Base-by-base conservation (phyloP, 2,113 vertebrate species). In the Myxocyprinus asiaticus region DNA sequence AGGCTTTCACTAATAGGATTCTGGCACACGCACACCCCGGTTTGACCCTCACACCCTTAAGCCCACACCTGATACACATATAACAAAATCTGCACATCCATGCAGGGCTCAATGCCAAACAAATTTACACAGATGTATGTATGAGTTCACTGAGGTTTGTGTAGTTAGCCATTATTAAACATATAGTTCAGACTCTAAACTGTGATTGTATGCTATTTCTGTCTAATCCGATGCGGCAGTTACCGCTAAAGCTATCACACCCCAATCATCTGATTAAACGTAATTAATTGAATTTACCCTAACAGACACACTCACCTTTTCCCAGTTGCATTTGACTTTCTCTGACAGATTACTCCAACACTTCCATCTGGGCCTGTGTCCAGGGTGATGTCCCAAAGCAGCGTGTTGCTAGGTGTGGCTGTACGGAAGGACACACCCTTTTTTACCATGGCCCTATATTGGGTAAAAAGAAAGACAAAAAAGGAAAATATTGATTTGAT, bases 361-460 rank as follows among this genome's bases (percentile, higher is more conserved):
- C 92, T 91, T 0, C 93, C 89, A 0, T 92, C 88, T 70, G 84
- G 82, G 61, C 91, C 94, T 63, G 84, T 17, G 33, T 92, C 94
- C 84, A 94, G 87, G 7, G 87, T 92, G 86, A 96, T 89, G 78
- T 96, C 95, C 96, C 97, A 98, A 4, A 91, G 4, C 58, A 91
- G 72, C 0, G 95, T 92, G 89, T 92, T 95, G 91, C 93, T 96
- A 85, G 94, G 93, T 80, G 94, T 91, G 0, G 95, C 92, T 0
- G 91, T 91, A 4, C 91, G 81, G 79, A 97, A 88, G 59, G 87
- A 94, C 88, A 98, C 91, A 0, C 95, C 95, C 83, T 91, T 94
- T 90, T 94, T 93, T 85, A 96, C 93, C 76, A 94, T 94, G 0
- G 94, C 95, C 92, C 97, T 98, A 86, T 63, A 15, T 87, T 4